Base-by-base conservation (phyloP, 2,888 invertebrate genomes). In the Macrosiphum euphorbiae region DNA sequence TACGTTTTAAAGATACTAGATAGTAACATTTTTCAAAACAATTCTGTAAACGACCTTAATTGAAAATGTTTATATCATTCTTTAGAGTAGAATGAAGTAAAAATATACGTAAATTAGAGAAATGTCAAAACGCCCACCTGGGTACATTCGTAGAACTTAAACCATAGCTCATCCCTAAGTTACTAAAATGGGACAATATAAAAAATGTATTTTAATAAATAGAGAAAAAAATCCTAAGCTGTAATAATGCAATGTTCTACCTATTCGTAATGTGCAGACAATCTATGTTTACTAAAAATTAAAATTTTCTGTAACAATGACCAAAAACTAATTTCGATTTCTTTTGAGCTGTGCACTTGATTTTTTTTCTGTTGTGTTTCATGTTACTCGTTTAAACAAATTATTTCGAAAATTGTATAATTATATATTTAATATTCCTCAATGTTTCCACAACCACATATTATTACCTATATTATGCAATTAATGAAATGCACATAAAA, bases 91-190 rank as follows among this genome's bases (percentile, higher is more conserved):
- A 78, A 88, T 88, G 28, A 58, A 41, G 55, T 88, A 88, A 88
- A 88, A 88, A 88, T 55, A 41, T 55, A 58, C 55, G 55, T 88
- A 88, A 88, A 88, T 88, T 88, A 88, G 55, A 41, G 55, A 41
- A 58, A 88, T 58, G 88, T 88, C 55, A 88, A 88, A 88, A 88
- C 55, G 20, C 2, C 41, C 88, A 88, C 88, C 88, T 88, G 88
- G 88, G 88, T 88, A 88, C 55, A 78, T 35, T 35, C 35, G 35
- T 41, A 58, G 55, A 88, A 78, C 78, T 78, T 78, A 35, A 35
- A 78, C 35, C 78, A 35, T 67, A 67, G n/a, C 67, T 67, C 67
- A 67, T 67, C 35, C 35, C n/a, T 20, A 35, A 67, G 16, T 35
- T 35, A 35, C 20, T 67, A 35, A 35, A 20, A 78, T 5, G 78